Conservation (phyloP, 2,113 vertebrate species). For the Abramis brama region DNA sequence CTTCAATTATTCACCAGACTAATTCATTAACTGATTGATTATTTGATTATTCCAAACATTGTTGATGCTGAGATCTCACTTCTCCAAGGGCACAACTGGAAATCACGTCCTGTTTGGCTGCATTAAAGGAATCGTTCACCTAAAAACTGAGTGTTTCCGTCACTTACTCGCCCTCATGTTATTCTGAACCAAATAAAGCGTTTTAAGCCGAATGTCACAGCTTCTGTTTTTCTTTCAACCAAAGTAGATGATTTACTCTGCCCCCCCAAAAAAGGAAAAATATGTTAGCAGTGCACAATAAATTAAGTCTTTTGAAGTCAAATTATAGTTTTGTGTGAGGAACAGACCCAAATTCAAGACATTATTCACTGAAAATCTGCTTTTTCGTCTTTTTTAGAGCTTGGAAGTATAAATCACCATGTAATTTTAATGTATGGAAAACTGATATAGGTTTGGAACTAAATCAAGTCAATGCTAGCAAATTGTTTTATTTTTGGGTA, state of each 20-base stretch:
- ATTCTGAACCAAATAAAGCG: background rate
- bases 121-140: background rate
- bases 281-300: too few relatives aligned
- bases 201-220: background rate
- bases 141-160: background rate
- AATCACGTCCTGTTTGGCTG: slow-evolving; percentile 15
- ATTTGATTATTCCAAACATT: slow-evolving; percentile 73
- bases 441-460: too few relatives aligned
- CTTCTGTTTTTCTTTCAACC: background rate
- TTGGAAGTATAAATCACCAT: background rate
- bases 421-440: background rate
- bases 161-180: background rate
- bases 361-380: background rate
- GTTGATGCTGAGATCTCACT: slow-evolving; percentile 60
- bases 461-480: too few relatives aligned
- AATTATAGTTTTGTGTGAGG: background rate
- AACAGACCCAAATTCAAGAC: background rate
- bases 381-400: background rate
- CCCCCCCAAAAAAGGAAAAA: too few relatives aligned
- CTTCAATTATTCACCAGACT: slow-evolving; percentile 74
- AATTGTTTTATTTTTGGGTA: background rate
- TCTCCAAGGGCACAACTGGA: slow-evolving; percentile 25
- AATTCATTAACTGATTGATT: slow-evolving; percentile 76
- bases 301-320: background rate
- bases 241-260: too few relatives aligned